Percentiles rank a stretch among this genome's conserved stretches.
Evolutionary conservation across 2,888 invertebrate species (phyloP).

Genomic region (Chorisops tibialis): DNA sequence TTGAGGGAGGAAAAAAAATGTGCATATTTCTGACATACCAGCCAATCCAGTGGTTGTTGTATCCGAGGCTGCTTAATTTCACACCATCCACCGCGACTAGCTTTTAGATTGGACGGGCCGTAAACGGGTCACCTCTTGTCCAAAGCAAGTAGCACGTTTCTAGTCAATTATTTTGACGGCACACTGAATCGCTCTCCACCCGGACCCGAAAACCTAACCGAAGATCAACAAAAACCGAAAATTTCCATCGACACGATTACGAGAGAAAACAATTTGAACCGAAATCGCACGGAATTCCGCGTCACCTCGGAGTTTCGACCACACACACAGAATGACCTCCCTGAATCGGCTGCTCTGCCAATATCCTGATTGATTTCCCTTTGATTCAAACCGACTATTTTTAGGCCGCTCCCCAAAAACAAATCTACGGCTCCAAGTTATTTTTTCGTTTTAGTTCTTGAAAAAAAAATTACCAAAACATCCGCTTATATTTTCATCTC

Average conservation of each 20-base stretch:
- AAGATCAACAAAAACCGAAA: background rate
- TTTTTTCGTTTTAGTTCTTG: no score
- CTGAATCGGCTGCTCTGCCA: no score
- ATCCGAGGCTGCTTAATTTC: constrained; percentile 41
- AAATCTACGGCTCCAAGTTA: background rate
- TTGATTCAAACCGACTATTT: background rate
- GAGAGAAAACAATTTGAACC: background rate
- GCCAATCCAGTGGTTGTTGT: constrained; percentile 33
- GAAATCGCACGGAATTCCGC: background rate
- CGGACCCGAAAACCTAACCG: background rate
- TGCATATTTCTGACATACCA: constrained; percentile 29
- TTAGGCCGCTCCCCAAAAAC: constrained; percentile 20
- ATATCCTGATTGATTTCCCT: no score
- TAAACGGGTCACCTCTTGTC: constrained; percentile 31
- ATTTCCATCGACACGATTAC: background rate
- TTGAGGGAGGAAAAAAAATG: no score
- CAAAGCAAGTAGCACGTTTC: constrained; percentile 15
- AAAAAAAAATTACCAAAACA: no score
- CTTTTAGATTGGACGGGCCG: constrained; percentile 23
- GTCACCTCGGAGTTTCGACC: background rate
- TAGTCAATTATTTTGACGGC: constrained; percentile 10
- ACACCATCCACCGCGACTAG: constrained; percentile 38
- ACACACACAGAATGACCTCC: background rate
- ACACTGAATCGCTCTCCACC: background rate
- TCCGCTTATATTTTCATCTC: no score